These are phyloP conservation scores for Aphyosemion australe DNA, from an alignment of 2,113 vertebrate genomes.

Conservation along the genomic window DNA sequence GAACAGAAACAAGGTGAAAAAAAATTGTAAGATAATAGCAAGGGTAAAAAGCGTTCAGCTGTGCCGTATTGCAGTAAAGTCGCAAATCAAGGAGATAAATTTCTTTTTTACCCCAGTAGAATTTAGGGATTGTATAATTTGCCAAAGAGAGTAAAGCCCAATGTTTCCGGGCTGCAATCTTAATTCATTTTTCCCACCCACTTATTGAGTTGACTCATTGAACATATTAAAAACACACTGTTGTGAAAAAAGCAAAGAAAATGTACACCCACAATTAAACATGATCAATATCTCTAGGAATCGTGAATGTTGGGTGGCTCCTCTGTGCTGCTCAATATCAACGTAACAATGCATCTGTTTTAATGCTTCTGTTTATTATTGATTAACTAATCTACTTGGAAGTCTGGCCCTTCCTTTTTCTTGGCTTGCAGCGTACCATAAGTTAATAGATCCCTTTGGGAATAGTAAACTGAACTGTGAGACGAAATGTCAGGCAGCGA, in stretches of 20 bases:
- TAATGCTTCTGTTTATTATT: slow-evolving; percentile 69
- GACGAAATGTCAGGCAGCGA: slow-evolving; percentile 71
- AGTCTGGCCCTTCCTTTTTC: slow-evolving; percentile 44
- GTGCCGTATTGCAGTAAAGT: background rate
- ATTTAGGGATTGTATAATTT: too few species aligned
- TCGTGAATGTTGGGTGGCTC: slow-evolving; percentile 14
- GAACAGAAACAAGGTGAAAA: slow-evolving; percentile 33
- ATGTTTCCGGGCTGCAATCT: too few species aligned
- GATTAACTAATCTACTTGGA: slow-evolving; percentile 72
- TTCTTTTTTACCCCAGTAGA: too few species aligned
- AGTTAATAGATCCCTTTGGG: slow-evolving; percentile 80
- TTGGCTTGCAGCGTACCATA: slow-evolving; percentile 60
- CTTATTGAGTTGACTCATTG: slow-evolving; percentile 4
- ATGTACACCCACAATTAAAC: slow-evolving; percentile 26
- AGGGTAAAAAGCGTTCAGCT: background rate
- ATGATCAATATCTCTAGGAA: slow-evolving; percentile 40
- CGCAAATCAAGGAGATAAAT: too few species aligned
- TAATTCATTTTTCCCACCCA: too few species aligned
- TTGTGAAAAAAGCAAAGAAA: slow-evolving; percentile 11
- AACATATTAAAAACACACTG: slow-evolving; percentile 1
- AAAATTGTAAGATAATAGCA: slow-evolving; percentile 33
- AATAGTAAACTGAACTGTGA: slow-evolving; percentile 70
- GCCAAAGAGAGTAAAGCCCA: too few species aligned
- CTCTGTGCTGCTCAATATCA: slow-evolving; percentile 30
- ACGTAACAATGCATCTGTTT: slow-evolving; percentile 61